phyloP scores from a whole-genome alignment of 2,888 invertebrate species.

The Pachymerium ferrugineum region DNA sequence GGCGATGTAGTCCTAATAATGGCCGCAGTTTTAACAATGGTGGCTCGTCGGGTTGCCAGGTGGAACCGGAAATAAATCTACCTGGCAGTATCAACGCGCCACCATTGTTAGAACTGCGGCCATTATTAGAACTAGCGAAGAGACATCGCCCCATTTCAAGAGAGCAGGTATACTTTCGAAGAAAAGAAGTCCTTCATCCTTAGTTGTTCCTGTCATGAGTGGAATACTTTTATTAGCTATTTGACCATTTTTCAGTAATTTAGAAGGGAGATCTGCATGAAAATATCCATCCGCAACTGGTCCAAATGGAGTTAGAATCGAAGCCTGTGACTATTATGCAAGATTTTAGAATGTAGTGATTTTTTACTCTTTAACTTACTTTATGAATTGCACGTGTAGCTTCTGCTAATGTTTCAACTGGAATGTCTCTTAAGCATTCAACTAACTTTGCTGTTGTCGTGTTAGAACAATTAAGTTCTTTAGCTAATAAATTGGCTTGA shows the following conservation, averaged over 20 bases:
- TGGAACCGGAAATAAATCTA: too few species aligned
- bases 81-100: too few species aligned
- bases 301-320: neutral
- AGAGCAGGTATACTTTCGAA: neutral
- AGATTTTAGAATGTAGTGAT: too few species aligned
- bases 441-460: neutral
- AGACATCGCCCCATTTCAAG: neutral
- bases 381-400: too few species aligned
- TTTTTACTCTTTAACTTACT: too few species aligned
- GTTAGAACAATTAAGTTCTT: neutral
- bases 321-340: too few species aligned
- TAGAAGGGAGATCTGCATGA: neutral
- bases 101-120: neutral
- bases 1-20: too few species aligned
- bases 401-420: neutral
- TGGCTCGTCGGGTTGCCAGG: too few species aligned
- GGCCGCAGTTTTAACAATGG: too few species aligned
- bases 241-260: neutral
- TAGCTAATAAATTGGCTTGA: neutral
- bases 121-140: neutral
- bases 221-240: neutral
- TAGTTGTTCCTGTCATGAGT: neutral
- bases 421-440: neutral
- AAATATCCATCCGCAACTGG: neutral
- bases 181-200: neutral